A percentile compares a stretch with the other conserved stretches of the same genome.
Evolutionary conservation across 1,140 invertebrate species (phyloP).

Genomic region (Drosophila asahinai): DNA sequence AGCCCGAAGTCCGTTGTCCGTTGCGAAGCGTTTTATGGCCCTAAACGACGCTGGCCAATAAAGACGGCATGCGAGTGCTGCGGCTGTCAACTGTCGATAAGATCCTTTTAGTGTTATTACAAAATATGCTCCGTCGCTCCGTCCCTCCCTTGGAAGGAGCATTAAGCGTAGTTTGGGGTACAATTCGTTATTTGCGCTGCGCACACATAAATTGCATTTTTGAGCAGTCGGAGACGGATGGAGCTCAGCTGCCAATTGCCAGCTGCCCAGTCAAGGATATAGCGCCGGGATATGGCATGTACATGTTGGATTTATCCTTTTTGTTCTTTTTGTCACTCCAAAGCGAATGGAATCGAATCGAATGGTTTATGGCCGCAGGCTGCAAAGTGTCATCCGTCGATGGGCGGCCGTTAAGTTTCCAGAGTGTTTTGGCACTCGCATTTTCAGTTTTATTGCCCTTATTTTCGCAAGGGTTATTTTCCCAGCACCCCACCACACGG

Average conservation of each 20-base stretch:
- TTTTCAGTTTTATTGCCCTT: constrained; percentile 67
- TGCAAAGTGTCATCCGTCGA: constrained; percentile 78
- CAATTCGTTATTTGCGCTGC: constrained; percentile 72
- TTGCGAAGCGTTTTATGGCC: constrained; percentile 45
- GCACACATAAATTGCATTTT: constrained; percentile 82
- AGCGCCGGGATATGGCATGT: constrained; percentile 1
- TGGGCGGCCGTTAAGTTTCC: constrained; percentile 72
- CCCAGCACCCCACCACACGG: background rate
- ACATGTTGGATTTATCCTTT: constrained; percentile 26
- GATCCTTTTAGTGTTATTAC: constrained; percentile 80
- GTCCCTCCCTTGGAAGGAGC: constrained; percentile 10
- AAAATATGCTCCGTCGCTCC: constrained; percentile 48
- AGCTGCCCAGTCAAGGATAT: constrained; percentile 27
- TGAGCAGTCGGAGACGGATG: constrained; percentile 66
- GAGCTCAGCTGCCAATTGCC: constrained; percentile 56
- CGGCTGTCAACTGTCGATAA: constrained; percentile 42
- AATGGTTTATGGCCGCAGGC: constrained; percentile 77
- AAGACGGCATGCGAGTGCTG: constrained; percentile 32
- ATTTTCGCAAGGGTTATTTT: constrained; percentile 40
- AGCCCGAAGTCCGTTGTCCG: background rate
- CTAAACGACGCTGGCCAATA: constrained; percentile 37
- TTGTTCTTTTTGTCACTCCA: constrained; percentile 50
- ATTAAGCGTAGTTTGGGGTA: constrained; percentile 77
- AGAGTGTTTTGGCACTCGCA: constrained; percentile 60
- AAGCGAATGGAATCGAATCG: constrained; percentile 45